Conservation (phyloP, 92 coral and sea anemone species). For the Micromussa lordhowensis region DNA sequence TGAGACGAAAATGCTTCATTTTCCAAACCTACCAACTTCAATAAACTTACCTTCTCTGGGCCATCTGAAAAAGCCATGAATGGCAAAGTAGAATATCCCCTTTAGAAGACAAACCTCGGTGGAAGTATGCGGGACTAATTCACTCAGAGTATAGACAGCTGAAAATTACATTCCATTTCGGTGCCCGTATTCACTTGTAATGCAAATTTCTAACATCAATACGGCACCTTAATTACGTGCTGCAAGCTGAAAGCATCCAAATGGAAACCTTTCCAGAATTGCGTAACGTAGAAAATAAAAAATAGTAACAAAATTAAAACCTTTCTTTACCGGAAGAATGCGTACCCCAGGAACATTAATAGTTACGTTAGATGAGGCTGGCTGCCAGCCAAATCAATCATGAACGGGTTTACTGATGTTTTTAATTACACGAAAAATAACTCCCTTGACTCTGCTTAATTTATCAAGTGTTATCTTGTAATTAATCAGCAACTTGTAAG, state of each 20-base stretch:
- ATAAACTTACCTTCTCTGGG: background rate
- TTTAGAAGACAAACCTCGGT: background rate
- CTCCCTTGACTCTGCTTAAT: background rate
- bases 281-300: background rate
- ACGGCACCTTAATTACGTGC: background rate
- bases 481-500: background rate
- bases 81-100: background rate
- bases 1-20: background rate
- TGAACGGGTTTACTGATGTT: background rate
- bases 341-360: background rate
- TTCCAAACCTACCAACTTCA: background rate
- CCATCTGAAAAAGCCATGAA: background rate
- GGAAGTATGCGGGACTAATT: background rate
- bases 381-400: background rate
- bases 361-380: background rate
- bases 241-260: background rate
- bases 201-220: conserved; percentile 2
- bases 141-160: background rate
- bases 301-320: background rate
- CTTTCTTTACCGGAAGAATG: background rate
- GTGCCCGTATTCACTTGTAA: background rate
- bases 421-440: background rate
- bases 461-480: background rate
- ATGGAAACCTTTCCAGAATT: background rate
- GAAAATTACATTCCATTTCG: background rate